A percentile compares a stretch with the other conserved stretches of the same genome.
Conservation (phyloP, 2,797 vertebrate species). For the Coendou prehensilis region DNA sequence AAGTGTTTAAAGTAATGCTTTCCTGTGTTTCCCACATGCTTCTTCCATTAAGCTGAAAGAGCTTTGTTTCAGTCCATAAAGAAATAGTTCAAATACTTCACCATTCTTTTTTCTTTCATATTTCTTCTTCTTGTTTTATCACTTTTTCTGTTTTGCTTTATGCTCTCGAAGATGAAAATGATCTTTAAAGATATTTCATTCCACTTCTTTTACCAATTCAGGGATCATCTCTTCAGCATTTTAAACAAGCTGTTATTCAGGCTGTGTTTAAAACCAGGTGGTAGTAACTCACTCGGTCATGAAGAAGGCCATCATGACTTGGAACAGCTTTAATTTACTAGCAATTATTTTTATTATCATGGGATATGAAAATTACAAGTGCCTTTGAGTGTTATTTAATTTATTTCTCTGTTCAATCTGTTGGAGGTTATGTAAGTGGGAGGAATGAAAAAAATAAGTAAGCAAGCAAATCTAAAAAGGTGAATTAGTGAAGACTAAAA, state of each 20-base stretch:
- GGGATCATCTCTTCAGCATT: not conserved
- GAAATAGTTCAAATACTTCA: not conserved
- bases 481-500: not conserved
- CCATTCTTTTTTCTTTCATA: not conserved
- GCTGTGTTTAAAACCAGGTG: not conserved
- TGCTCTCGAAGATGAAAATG: not conserved
- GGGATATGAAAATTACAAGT: not conserved
- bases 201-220: not conserved
- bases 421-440: not conserved
- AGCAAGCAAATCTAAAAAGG: not conserved
- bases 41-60: conserved; percentile 12
- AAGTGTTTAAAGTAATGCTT: not conserved
- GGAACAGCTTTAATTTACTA: not conserved
- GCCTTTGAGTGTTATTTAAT: not conserved
- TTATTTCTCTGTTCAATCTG: not conserved
- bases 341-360: not conserved
- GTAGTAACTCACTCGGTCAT: not conserved
- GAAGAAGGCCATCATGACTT: conserved; percentile 14
- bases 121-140: not conserved
- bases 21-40: not conserved
- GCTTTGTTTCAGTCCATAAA: not conserved
- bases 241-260: not conserved
- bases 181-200: not conserved
- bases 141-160: not conserved
- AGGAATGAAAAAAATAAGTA: not conserved